A percentile compares a stretch with the other conserved stretches of the same genome.
Evolutionary conservation across 2,113 vertebrate genomes (phyloP).

Genomic region (Ictalurus furcatus): DNA sequence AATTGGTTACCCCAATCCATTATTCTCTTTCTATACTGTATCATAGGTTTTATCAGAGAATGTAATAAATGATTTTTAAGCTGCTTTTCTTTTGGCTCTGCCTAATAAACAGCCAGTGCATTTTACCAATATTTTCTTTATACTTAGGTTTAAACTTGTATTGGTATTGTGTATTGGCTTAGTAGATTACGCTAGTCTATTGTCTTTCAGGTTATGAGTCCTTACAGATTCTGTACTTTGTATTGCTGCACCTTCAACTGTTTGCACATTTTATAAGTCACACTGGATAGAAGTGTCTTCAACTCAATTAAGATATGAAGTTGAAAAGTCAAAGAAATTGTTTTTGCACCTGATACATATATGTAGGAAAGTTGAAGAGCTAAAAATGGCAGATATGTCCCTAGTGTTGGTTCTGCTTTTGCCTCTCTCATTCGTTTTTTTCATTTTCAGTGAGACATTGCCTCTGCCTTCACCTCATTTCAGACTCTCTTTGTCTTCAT

Average conservation of each 20-base stretch:
- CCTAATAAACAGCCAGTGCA: background rate
- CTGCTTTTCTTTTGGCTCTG: background rate
- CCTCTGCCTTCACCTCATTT: constrained; percentile 16
- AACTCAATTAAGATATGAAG: background rate
- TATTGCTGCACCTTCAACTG: background rate
- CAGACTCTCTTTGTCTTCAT: background rate
- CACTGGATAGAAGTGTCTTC: background rate
- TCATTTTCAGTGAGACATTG: background rate
- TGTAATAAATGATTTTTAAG: background rate
- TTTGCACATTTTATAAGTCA: background rate
- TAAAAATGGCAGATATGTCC: background rate
- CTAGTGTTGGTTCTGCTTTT: background rate
- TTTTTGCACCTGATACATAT: background rate
- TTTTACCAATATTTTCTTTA: background rate
- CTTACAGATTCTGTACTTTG: background rate
- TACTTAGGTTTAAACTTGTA: background rate
- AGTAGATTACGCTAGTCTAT: background rate
- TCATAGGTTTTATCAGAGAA: background rate
- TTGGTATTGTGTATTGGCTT: too few relatives aligned
- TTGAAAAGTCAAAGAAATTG: background rate
- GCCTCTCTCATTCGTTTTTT: constrained; percentile 21
- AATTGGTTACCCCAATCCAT: background rate
- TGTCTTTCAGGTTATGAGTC: background rate
- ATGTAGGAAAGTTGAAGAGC: background rate
- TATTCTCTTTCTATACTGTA: background rate